Evolutionary conservation across 2,113 vertebrate genomes (phyloP).

Genomic region (Ophiodon elongatus): DNA sequence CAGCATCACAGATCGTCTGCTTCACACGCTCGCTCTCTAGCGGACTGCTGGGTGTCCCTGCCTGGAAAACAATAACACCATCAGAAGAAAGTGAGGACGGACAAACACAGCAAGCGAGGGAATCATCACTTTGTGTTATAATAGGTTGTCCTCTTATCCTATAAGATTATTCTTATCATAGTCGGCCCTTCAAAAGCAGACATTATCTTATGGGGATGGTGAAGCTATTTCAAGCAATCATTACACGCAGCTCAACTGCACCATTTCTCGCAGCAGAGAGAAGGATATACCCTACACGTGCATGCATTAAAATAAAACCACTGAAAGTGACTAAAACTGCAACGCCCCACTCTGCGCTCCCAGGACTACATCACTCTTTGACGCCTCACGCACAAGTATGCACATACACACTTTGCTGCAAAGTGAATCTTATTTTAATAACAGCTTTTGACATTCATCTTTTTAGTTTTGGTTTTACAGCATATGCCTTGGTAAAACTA

Average conservation of each 20-base stretch:
- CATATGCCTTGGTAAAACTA: neutral
- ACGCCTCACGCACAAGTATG: slow-evolving; percentile 8
- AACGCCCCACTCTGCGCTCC: slow-evolving; percentile 53
- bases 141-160: neutral
- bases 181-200: neutral
- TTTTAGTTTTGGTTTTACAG: neutral
- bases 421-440: neutral
- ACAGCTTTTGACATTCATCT: neutral
- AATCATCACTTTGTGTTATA: neutral
- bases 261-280: neutral
- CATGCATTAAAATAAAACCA: slow-evolving; percentile 13
- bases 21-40: neutral
- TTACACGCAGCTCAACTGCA: neutral
- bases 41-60: neutral
- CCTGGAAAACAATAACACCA: neutral
- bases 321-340: slow-evolving; percentile 23
- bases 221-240: neutral
- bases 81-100: neutral
- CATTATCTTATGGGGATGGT: neutral
- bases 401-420: slow-evolving; percentile 17
- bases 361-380: slow-evolving; percentile 26
- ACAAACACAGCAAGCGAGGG: neutral
- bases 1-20: slow-evolving; percentile 20
- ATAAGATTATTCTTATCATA: neutral
- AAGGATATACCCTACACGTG: neutral